Evolutionary conservation across 2,113 vertebrate species (phyloP).

Genomic region (Galemys pyrenaicus): DNA sequence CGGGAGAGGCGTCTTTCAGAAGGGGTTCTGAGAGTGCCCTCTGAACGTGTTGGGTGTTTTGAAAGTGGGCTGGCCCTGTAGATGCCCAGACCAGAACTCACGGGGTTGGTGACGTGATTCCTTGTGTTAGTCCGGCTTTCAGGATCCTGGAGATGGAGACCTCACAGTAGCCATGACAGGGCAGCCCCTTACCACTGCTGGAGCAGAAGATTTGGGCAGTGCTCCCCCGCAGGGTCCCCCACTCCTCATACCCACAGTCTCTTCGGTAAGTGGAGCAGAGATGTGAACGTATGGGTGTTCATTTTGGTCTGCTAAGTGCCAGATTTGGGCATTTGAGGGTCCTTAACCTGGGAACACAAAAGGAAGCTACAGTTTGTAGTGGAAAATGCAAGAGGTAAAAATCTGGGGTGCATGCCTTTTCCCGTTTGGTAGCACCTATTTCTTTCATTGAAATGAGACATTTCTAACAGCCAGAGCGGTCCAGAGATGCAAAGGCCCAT

Average conservation of each 20-base stretch:
- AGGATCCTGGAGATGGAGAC: conserved; percentile 22
- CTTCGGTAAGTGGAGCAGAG: background rate
- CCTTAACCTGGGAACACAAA: background rate
- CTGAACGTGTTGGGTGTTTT: background rate
- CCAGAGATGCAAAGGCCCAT: background rate
- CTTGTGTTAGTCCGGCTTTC: background rate
- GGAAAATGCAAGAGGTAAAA: background rate
- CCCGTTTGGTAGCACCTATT: background rate
- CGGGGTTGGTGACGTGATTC: rapidly evolving
- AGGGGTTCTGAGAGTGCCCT: background rate
- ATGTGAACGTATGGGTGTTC: background rate
- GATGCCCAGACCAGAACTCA: too few relatives aligned
- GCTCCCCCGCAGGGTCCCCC: background rate
- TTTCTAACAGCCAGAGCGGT: background rate
- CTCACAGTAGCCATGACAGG: background rate
- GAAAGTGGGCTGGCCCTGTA: rapidly evolving
- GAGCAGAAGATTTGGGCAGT: background rate
- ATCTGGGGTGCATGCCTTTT: background rate
- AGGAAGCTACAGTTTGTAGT: background rate
- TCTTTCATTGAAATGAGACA: background rate
- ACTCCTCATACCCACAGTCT: conserved; percentile 29
- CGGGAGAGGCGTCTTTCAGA: rapidly evolving
- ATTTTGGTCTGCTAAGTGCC: background rate
- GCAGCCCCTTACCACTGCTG: background rate
- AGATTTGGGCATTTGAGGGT: background rate